Percentiles rank a stretch among this genome's conserved stretches.
Conservation (phyloP, 2,888 invertebrate genomes). For the Mythimna impura region DNA sequence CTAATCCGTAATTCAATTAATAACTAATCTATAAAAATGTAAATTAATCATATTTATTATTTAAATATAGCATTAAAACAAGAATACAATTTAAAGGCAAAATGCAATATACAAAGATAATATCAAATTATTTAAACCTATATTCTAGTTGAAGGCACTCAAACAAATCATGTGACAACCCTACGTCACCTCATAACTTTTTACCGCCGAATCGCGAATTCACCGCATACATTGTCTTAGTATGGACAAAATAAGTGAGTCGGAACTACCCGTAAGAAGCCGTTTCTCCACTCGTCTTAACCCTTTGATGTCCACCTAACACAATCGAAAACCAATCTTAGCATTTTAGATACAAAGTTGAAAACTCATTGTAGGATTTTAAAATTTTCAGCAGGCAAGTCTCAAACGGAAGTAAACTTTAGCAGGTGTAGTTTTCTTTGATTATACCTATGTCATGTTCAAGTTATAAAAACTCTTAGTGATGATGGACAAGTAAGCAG, state of each 20-base stretch:
- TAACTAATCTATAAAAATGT: too few relatives aligned
- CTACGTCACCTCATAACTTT: slow-evolving; percentile 74
- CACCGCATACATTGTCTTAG: slow-evolving; percentile 86
- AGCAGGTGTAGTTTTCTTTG: slow-evolving; percentile 48
- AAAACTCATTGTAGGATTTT: slow-evolving; percentile 35
- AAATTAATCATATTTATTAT: too few relatives aligned
- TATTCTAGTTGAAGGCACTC: neutral
- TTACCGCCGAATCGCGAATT: slow-evolving; percentile 80
- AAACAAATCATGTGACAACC: slow-evolving; percentile 66
- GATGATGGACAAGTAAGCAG: slow-evolving; percentile 86
- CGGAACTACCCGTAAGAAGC: slow-evolving; percentile 83
- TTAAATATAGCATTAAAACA: too few relatives aligned
- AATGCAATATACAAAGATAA: too few relatives aligned
- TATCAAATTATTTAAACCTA: too few relatives aligned
- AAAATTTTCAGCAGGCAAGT: slow-evolving; percentile 20
- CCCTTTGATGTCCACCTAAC: slow-evolving; percentile 72
- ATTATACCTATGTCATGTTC: slow-evolving; percentile 41
- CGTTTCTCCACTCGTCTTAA: slow-evolving; percentile 74
- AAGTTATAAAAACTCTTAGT: slow-evolving; percentile 76
- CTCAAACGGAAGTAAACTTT: slow-evolving; percentile 42
- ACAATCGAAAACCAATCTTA: slow-evolving; percentile 64
- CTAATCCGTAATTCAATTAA: too few relatives aligned
- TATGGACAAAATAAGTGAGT: slow-evolving; percentile 88
- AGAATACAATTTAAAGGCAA: too few relatives aligned
- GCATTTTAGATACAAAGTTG: neutral